Evolutionary conservation across 2,797 vertebrate genomes (phyloP).

Genomic region (Sebastes iracundus): DNA sequence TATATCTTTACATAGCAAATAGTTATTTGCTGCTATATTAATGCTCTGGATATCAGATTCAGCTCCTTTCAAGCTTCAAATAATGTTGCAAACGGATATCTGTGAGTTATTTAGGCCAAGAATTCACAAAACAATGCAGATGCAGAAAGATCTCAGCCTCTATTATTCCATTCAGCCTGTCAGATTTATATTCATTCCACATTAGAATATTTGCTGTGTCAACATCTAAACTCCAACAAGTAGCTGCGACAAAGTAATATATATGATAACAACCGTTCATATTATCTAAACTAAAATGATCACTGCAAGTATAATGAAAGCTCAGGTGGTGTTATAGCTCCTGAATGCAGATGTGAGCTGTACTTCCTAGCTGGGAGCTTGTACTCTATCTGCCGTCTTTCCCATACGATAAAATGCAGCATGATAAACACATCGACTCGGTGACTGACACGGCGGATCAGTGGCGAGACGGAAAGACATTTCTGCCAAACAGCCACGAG

Average conservation of each 20-base stretch:
- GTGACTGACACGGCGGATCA: constrained; percentile 53
- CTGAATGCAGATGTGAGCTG: constrained; percentile 28
- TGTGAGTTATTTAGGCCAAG: too few relatives aligned
- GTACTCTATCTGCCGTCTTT: constrained; percentile 16
- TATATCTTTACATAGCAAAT: too few relatives aligned
- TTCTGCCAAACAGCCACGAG: constrained; percentile 49
- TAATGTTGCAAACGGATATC: too few relatives aligned
- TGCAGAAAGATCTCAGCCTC: neutral
- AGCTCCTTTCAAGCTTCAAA: too few relatives aligned
- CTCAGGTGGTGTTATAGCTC: neutral
- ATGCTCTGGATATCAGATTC: rapidly evolving
- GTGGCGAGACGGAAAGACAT: constrained; percentile 41
- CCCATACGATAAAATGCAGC: constrained; percentile 7
- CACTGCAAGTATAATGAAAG: neutral
- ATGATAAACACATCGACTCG: constrained; percentile 40
- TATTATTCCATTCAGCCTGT: constrained; percentile 5
- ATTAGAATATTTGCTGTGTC: neutral
- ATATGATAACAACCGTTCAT: neutral
- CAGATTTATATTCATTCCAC: constrained; percentile 1
- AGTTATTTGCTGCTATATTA: too few relatives aligned
- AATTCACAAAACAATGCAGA: neutral
- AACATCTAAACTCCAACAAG: constrained; percentile 4
- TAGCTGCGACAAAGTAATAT: neutral
- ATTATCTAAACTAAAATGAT: constrained; percentile 17
- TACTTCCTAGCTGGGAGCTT: constrained; percentile 4